Conservation (phyloP, 2,113 vertebrate species). For the Xiphophorus maculatus region DNA sequence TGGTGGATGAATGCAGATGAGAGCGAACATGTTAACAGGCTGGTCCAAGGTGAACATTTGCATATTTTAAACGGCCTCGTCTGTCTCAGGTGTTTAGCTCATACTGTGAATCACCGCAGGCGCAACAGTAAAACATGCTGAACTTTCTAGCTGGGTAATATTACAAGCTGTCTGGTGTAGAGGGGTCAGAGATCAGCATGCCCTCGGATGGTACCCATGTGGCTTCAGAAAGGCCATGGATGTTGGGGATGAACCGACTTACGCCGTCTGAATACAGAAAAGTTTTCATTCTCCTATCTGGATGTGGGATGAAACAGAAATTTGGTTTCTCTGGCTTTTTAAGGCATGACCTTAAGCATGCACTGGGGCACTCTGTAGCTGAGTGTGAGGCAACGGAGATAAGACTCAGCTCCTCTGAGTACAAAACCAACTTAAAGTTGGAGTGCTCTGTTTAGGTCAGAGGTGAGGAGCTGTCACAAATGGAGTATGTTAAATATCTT, state of each 20-base stretch:
- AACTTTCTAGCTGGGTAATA: slow-evolving; percentile 19
- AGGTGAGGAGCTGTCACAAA: neutral
- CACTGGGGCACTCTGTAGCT: neutral
- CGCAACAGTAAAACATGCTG: slow-evolving; percentile 35
- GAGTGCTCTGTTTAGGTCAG: neutral
- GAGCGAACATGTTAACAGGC: slow-evolving; percentile 40
- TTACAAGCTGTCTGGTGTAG: slow-evolving; percentile 34
- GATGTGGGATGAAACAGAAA: neutral
- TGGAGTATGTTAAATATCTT: neutral
- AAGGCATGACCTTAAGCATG: neutral
- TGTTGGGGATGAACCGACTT: neutral
- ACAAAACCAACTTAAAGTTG: neutral
- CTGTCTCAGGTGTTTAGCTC: slow-evolving; percentile 49
- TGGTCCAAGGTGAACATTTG: slow-evolving; percentile 50
- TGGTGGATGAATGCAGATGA: slow-evolving; percentile 56
- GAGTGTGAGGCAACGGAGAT: neutral
- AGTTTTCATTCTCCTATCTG: neutral
- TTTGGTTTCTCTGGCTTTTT: neutral
- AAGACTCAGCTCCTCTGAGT: neutral
- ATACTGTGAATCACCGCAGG: slow-evolving; percentile 21
- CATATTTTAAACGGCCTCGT: slow-evolving; percentile 49
- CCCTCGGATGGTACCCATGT: slow-evolving; percentile 4
- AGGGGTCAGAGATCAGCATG: slow-evolving; percentile 36
- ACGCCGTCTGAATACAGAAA: neutral
- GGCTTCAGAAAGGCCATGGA: neutral